These are phyloP conservation scores for Drosophila antonietae DNA, from an alignment of 2,888 invertebrate species.

Conservation along the genomic window DNA sequence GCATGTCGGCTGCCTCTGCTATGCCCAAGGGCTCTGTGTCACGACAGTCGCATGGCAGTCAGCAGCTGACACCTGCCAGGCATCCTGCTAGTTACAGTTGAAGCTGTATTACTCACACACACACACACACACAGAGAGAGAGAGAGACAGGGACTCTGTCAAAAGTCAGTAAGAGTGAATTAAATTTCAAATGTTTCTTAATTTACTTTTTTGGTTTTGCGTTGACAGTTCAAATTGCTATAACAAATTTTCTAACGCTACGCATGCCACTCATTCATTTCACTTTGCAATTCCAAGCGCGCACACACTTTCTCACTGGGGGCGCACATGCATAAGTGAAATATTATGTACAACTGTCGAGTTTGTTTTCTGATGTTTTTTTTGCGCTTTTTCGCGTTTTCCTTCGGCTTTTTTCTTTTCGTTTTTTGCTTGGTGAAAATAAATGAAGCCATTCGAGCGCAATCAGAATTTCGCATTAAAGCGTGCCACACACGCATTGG, in stretches of 20 bases:
- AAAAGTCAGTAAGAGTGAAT: constrained; percentile 63
- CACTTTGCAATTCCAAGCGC: constrained; percentile 49
- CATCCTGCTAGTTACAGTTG: constrained; percentile 56
- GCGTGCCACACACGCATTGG: constrained; percentile 63
- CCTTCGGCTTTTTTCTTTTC: constrained; percentile 11
- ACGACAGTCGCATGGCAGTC: constrained; percentile 57
- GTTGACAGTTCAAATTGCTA: constrained; percentile 80
- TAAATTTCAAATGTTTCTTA: constrained; percentile 80
- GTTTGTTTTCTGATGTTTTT: constrained; percentile 59
- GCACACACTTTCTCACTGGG: constrained; percentile 28
- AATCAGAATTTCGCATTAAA: constrained; percentile 79
- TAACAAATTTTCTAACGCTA: constrained; percentile 77
- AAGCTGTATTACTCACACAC: constrained; percentile 38
- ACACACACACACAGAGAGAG: not conserved
- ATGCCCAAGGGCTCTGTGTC: constrained; percentile 64
- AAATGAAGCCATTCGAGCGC: constrained; percentile 79
- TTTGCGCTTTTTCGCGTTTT: constrained; percentile 39
- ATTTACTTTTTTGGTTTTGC: constrained; percentile 79
- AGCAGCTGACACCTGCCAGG: constrained; percentile 70
- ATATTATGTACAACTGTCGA: constrained; percentile 80
- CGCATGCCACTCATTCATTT: constrained; percentile 73
- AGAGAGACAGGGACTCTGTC: constrained; percentile 15
- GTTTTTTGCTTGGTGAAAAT: constrained; percentile 56
- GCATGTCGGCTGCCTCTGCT: constrained; percentile 53
- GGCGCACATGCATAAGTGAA: constrained; percentile 75